Conservation (phyloP, 2,888 invertebrate genomes). For the Phymatocera aterrima region DNA sequence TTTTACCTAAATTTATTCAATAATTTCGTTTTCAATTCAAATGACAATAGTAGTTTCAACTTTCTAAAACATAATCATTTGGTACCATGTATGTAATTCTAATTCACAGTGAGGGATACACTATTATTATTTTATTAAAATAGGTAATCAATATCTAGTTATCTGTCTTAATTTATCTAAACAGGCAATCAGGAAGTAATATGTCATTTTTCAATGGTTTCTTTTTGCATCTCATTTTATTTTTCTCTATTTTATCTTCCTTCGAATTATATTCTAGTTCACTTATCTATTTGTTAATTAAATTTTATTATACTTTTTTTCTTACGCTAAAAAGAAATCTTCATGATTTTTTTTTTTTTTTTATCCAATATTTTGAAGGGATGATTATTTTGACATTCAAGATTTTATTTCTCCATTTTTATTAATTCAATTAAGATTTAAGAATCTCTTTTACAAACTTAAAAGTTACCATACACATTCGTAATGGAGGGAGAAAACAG, state of each 20-base stretch:
- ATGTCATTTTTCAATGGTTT: neutral
- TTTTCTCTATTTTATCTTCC: too few relatives aligned
- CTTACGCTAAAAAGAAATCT: conserved; percentile 3
- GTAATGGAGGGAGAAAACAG: neutral
- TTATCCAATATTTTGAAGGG: too few relatives aligned
- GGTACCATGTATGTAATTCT: too few relatives aligned
- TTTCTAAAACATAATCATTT: conserved; percentile 38
- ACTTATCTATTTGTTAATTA: conserved; percentile 6
- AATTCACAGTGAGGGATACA: conserved; percentile 35
- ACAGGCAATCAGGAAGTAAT: conserved; percentile 13
- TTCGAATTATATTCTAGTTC: too few relatives aligned
- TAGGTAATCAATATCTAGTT: too few relatives aligned
- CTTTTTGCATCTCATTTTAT: neutral
- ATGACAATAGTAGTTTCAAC: conserved; percentile 39
- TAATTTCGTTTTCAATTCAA: conserved; percentile 8
- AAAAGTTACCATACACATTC: neutral
- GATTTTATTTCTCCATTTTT: neutral
- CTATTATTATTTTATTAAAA: conserved; percentile 5
- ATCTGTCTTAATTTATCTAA: neutral
- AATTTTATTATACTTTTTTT: neutral
- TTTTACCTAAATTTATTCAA: conserved; percentile 32
- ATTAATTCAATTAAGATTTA: neutral
- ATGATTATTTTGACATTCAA: neutral
- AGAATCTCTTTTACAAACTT: neutral
- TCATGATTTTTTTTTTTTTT: too few relatives aligned